A percentile compares a stretch with the other conserved stretches of the same genome.
phyloP scores from a whole-genome alignment of 2,797 vertebrate species.

The Channallabes apus region DNA sequence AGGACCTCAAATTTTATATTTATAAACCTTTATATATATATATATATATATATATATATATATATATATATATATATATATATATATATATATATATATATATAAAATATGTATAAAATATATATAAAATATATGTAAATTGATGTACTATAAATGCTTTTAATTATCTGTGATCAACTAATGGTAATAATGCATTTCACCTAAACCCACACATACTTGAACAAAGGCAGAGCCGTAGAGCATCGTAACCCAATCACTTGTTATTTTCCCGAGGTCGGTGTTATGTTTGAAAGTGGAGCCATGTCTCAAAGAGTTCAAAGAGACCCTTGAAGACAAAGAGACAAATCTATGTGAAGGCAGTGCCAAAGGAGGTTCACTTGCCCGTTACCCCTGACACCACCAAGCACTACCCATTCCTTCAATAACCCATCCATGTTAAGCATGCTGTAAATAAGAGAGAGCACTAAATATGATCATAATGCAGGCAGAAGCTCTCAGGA shows the following conservation, averaged over 20 bases:
- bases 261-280: conserved; percentile 26
- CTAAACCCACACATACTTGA: not conserved
- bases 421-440: conserved; percentile 1
- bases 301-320: conserved; percentile 25
- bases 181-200: not conserved
- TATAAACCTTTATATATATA: no score
- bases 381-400: conserved; percentile 48
- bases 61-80: no score
- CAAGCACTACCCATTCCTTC: not conserved
- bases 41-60: no score
- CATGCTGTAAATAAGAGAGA: conserved; percentile 34
- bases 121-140: no score
- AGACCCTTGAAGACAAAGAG: conserved; percentile 1
- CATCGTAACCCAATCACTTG: conserved; percentile 40
- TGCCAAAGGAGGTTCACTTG: conserved; percentile 45
- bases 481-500: conserved; percentile 14
- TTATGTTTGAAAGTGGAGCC: conserved; percentile 46
- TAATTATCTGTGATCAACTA: not conserved
- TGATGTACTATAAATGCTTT: not conserved
- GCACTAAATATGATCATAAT: conserved; percentile 1
- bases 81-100: no score
- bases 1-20: no score
- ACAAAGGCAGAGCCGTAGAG: conserved; percentile 15
- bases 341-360: conserved; percentile 13
- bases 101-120: no score